Evolutionary conservation across 2,797 vertebrate species (phyloP).

Genomic region (Holocentrus rufus): DNA sequence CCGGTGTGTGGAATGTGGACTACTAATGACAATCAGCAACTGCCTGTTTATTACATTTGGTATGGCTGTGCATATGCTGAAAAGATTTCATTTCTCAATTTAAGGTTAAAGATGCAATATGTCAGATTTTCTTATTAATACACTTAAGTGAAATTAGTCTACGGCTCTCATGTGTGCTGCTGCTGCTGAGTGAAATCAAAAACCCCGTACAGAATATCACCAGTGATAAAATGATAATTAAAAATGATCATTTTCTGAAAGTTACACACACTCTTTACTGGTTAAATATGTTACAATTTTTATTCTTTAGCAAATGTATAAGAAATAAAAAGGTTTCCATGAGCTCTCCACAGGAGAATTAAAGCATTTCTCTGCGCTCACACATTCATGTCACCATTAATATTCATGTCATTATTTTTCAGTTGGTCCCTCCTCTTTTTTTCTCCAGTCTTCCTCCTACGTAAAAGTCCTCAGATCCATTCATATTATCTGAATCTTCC

Average conservation of each 20-base stretch:
- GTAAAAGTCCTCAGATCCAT: not conserved
- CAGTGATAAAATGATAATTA: too few relatives aligned
- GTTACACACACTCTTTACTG: not conserved
- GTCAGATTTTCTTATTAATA: not conserved
- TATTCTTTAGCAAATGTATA: slow-evolving; percentile 15
- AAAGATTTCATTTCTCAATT: not conserved
- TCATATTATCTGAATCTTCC: not conserved
- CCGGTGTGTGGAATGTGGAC: slow-evolving; percentile 21
- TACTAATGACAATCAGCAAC: slow-evolving; percentile 7
- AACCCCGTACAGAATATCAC: not conserved
- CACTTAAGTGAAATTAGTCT: not conserved
- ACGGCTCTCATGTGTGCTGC: too few relatives aligned
- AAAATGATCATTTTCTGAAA: slow-evolving; percentile 1
- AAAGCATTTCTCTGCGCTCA: slow-evolving; percentile 3
- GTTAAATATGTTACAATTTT: not conserved
- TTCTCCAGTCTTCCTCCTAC: not conserved
- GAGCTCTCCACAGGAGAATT: slow-evolving; percentile 71
- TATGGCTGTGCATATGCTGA: not conserved
- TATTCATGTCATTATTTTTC: slow-evolving; percentile 3
- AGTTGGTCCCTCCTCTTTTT: slow-evolving; percentile 24
- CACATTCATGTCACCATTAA: slow-evolving; percentile 2
- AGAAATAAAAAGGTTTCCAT: not conserved
- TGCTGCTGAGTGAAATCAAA: too few relatives aligned
- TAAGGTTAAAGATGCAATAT: not conserved
- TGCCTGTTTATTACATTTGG: slow-evolving; percentile 22